Percentiles rank a stretch among this genome's conserved stretches.
Conservation (phyloP, 2,113 vertebrate genomes). For the Cinclus cinclus region DNA sequence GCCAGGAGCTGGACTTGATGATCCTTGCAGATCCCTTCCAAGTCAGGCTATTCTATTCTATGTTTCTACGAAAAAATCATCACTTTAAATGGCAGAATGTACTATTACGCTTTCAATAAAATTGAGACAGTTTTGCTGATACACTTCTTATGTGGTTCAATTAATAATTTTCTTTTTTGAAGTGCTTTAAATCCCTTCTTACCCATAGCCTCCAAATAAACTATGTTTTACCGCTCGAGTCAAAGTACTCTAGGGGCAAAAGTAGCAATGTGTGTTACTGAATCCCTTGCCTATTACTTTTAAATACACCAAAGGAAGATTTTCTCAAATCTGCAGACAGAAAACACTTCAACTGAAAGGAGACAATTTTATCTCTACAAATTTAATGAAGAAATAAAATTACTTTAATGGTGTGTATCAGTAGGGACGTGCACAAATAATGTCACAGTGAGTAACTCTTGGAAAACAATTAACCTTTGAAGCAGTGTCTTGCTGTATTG, state of each 20-base stretch:
- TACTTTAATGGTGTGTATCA: not conserved
- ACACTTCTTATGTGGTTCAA: not conserved
- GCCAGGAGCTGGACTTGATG: not conserved
- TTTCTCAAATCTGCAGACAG: not conserved
- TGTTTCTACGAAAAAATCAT: not conserved
- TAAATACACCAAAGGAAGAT: not conserved
- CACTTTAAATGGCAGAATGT: not conserved
- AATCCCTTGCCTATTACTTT: not conserved
- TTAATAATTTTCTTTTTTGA: not conserved
- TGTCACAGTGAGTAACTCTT: not conserved
- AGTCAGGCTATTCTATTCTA: not conserved
- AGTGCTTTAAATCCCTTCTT: not conserved
- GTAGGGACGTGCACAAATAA: not conserved
- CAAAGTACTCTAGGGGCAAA: not conserved
- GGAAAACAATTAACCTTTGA: not conserved
- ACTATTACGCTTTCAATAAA: not conserved
- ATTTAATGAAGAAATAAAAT: not conserved
- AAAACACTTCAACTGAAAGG: not conserved
- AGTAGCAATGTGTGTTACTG: not conserved
- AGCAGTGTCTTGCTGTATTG: not conserved
- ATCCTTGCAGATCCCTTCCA: not conserved
- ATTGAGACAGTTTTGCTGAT: not conserved
- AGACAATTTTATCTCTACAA: not conserved
- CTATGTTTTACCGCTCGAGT: not conserved
- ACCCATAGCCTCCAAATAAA: not conserved